These are phyloP conservation scores for Lutjanus campechanus DNA, from an alignment of 2,797 vertebrate genomes.

Conservation along the genomic window DNA sequence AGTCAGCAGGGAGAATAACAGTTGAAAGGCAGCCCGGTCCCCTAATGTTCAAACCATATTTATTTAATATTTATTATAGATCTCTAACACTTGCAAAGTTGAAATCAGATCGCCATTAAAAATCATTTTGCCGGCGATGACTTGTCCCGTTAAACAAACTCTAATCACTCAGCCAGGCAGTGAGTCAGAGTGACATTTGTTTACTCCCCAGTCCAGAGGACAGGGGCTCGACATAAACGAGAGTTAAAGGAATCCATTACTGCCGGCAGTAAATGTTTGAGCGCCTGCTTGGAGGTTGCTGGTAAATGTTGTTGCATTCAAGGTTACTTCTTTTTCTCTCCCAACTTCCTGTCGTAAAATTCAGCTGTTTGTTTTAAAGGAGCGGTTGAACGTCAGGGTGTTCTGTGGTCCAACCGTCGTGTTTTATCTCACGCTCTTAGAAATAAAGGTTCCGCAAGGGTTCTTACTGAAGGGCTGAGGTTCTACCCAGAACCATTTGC, in stretches of 20 bases:
- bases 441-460: too few relatives aligned
- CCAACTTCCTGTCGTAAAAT: slow-evolving; percentile 60
- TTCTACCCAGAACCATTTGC: too few relatives aligned
- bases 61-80: slow-evolving; percentile 62
- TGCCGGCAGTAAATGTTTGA: slow-evolving; percentile 44
- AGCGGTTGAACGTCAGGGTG: neutral
- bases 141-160: slow-evolving; percentile 56
- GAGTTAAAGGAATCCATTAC: slow-evolving; percentile 69
- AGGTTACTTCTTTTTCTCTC: slow-evolving; percentile 57
- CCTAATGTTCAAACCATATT: slow-evolving; percentile 49
- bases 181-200: slow-evolving; percentile 54
- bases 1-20: slow-evolving; percentile 54
- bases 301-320: slow-evolving; percentile 48
- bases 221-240: slow-evolving; percentile 46
- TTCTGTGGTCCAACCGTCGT: slow-evolving; percentile 1
- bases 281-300: slow-evolving; percentile 32
- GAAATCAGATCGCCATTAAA: slow-evolving; percentile 67
- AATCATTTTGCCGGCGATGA: slow-evolving; percentile 19
- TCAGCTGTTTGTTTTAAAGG: slow-evolving; percentile 53
- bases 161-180: slow-evolving; percentile 33
- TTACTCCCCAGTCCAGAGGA: slow-evolving; percentile 43
- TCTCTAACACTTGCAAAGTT: slow-evolving; percentile 51
- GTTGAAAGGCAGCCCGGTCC: slow-evolving; percentile 26
- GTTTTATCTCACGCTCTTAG: slow-evolving; percentile 12
- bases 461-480: too few relatives aligned